Conservation (phyloP, 2,888 invertebrate species). For the Drosophila imparisetae region DNA sequence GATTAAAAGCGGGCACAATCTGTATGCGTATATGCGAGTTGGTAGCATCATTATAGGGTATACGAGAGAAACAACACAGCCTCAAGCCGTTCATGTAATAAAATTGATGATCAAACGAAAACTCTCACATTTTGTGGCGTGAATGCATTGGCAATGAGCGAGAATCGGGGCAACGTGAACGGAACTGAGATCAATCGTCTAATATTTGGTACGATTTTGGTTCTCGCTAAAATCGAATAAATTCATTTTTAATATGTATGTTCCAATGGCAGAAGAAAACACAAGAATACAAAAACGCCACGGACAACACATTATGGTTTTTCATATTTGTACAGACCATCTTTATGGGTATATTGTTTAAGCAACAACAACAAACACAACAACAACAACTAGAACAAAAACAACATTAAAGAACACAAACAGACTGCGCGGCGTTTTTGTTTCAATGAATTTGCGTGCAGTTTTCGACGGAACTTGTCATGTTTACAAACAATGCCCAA, state of each 20-base stretch:
- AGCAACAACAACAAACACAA: slow-evolving; percentile 52
- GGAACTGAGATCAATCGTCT: slow-evolving; percentile 75
- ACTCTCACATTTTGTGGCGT: slow-evolving; percentile 72
- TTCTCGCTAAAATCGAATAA: slow-evolving; percentile 67
- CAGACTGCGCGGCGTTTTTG: slow-evolving; percentile 71
- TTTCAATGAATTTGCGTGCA: slow-evolving; percentile 62
- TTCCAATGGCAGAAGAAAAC: slow-evolving; percentile 12
- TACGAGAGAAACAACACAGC: slow-evolving; percentile 10
- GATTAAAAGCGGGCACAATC: background rate
- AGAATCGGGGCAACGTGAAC: slow-evolving; percentile 39
- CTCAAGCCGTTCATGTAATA: slow-evolving; percentile 65
- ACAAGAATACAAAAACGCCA: slow-evolving; percentile 17
- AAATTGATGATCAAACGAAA: slow-evolving; percentile 83
- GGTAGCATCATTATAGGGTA: slow-evolving; percentile 3
- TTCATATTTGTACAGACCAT: slow-evolving; percentile 70
- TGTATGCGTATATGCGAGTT: background rate
- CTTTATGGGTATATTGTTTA: slow-evolving; percentile 77
- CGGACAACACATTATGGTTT: slow-evolving; percentile 45
- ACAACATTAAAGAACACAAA: slow-evolving; percentile 60
- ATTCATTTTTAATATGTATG: slow-evolving; percentile 74
- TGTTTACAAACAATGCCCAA: slow-evolving; percentile 72
- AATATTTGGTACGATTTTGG: slow-evolving; percentile 24
- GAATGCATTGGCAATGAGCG: slow-evolving; percentile 28
- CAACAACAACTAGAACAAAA: slow-evolving; percentile 45
- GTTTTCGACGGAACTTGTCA: slow-evolving; percentile 74